A percentile compares a stretch with the other conserved stretches of the same genome.
Evolutionary conservation across 2,113 vertebrate genomes (phyloP).

Genomic region (Rhabdornis inornatus): DNA sequence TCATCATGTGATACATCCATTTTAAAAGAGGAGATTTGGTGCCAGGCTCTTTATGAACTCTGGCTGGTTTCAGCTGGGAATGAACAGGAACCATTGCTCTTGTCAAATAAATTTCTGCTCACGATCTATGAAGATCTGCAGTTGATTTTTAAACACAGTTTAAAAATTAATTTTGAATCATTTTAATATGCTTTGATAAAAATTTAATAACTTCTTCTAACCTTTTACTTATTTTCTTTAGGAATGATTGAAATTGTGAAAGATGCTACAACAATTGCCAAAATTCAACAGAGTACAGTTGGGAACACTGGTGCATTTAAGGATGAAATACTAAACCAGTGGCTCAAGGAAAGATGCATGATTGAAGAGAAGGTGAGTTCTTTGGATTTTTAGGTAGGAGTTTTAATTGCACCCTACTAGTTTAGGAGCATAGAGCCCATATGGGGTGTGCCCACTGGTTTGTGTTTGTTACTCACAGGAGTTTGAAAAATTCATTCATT

Average conservation of each 20-base stretch:
- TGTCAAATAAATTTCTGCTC: neutral
- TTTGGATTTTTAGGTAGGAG: neutral
- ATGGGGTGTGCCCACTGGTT: neutral
- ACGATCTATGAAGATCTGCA: neutral
- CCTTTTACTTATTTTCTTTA: slow-evolving; percentile 32
- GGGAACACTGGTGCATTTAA: slow-evolving; percentile 97
- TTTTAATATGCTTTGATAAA: neutral
- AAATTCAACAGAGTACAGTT: slow-evolving; percentile 97
- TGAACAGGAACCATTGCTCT: neutral
- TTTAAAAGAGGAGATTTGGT: neutral
- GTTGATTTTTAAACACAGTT: neutral
- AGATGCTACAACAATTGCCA: slow-evolving; percentile 96
- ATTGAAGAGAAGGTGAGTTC: slow-evolving; percentile 89
- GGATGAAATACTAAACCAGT: slow-evolving; percentile 94
- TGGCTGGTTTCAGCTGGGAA: neutral
- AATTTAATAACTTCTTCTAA: neutral
- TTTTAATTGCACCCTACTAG: neutral
- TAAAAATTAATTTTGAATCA: neutral
- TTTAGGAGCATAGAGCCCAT: neutral
- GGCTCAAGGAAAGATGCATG: slow-evolving; percentile 92
- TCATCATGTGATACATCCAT: neutral
- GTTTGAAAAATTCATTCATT: neutral
- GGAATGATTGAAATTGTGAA: slow-evolving; percentile 99
- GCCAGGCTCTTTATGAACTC: neutral
- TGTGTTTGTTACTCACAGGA: neutral